phyloP scores from a whole-genome alignment of 2,888 invertebrate species.

The Eilema sororculum region DNA sequence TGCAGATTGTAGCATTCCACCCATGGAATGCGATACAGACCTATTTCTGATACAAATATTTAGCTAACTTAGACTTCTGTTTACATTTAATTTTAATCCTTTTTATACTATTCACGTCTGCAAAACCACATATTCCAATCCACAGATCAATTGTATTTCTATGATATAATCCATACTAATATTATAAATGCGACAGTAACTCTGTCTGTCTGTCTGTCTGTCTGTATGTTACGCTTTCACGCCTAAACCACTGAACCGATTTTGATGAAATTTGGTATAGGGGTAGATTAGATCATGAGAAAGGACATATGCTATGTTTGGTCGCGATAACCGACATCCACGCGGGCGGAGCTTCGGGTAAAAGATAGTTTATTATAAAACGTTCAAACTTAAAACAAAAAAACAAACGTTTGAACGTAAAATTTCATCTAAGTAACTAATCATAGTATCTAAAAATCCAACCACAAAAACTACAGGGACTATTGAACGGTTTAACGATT shows the following conservation, averaged over 20 bases:
- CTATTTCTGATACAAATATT: not conserved
- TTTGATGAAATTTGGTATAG: no score
- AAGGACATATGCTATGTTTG: no score
- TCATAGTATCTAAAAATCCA: not conserved
- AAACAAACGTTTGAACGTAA: no score
- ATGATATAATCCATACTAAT: not conserved
- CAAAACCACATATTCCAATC: not conserved
- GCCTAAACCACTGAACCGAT: no score
- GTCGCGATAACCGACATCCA: no score
- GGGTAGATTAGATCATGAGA: no score
- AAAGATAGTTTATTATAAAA: no score
- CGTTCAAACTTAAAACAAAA: not conserved
- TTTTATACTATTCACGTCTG: not conserved
- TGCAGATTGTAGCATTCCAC: not conserved
- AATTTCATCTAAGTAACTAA: not conserved
- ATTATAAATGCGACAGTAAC: no score
- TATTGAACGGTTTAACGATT: slow-evolving; percentile 24
- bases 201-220: no score
- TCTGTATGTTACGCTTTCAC: no score
- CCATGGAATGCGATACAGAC: not conserved
- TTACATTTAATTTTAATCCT: not conserved
- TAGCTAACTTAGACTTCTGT: not conserved
- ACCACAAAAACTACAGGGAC: slow-evolving; percentile 17
- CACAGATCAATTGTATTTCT: not conserved
- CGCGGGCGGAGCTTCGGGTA: no score